Evolutionary conservation across 2,797 vertebrate genomes (phyloP), one percentile per base, ranked within the genome.

Genomic region (Neomorphus geoffroyi): DNA sequence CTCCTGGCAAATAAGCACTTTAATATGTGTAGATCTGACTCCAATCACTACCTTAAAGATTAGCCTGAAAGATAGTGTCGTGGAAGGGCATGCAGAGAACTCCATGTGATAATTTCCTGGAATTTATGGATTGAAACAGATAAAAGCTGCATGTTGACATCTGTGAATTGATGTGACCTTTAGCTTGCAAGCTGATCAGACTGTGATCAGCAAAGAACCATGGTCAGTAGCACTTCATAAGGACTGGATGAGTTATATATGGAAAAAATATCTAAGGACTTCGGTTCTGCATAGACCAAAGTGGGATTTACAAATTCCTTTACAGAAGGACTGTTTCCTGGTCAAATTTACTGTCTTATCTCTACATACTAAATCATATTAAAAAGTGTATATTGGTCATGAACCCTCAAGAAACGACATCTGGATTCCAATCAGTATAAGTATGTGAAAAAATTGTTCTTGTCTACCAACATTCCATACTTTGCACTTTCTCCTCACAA

Each of bases 61-160:
- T 80, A 86, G 48, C 7, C 60, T 94, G 86, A 69, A 93, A 84
- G 73, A 78, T 2, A 70, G 67, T 80, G 24, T 9, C 53, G 83
- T 94, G 67, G 60, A 95, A 80, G 90, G n/a, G 88, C 83, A 94
- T 0, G 48, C 62, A 66, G 87, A 75, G 85, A 94, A 79, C 77
- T 81, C 66, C 53, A 90, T 69, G 96, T 94, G 94, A 91, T 93
- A 92, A 93, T 96, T 96, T 96, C 92, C 83, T 93, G 95, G 95
- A 96, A 96, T 94, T 92, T 94, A 90, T 93, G 92, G 88, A 93
- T 79, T 1, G 46, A 94, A 94, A 85, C 57, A 94, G 80, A 87
- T 77, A 96, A 92, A 71, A 94, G 22, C 64, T 95, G 18, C 86
- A 71, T 78, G 86, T 57, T 93, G 90, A 88, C 88, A 93, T 93